phyloP scores from a whole-genome alignment of 2,797 vertebrate genomes.

The Sebastes glaucus region DNA sequence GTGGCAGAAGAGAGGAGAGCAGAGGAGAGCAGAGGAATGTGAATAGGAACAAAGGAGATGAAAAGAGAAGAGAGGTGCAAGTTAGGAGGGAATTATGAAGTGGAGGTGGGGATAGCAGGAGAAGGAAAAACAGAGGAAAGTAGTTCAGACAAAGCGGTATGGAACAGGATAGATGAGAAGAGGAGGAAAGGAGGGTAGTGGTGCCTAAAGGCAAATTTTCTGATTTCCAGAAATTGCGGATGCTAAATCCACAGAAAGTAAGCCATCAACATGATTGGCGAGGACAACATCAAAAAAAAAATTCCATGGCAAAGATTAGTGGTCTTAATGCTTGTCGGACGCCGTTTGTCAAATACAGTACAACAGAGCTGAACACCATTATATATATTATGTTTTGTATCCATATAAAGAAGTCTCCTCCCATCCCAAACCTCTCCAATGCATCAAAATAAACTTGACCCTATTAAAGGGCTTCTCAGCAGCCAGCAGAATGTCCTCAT shows the following conservation, averaged over 20 bases:
- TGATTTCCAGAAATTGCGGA: not conserved
- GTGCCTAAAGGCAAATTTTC: not conserved
- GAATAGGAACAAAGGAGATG: slow-evolving; percentile 37
- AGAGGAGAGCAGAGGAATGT: slow-evolving; percentile 18
- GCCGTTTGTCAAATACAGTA: not conserved
- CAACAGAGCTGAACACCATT: not conserved
- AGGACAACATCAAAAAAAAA: not conserved
- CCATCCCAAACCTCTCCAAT: slow-evolving; percentile 9
- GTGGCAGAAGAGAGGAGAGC: slow-evolving; percentile 14
- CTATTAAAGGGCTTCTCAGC: slow-evolving; percentile 30
- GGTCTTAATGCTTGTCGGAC: not conserved
- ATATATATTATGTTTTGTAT: not conserved
- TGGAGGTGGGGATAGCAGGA: slow-evolving; percentile 5
- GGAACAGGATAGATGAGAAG: not conserved
- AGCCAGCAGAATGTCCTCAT: slow-evolving; percentile 45
- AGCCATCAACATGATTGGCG: not conserved
- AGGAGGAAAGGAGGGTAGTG: not conserved
- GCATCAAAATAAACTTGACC: slow-evolving; percentile 42
- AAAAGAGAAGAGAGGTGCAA: slow-evolving; percentile 4
- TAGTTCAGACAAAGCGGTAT: not conserved
- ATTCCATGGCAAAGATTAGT: not conserved
- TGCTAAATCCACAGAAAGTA: not conserved
- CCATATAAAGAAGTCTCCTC: not conserved
- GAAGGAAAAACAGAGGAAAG: not conserved
- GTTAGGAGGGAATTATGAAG: slow-evolving; percentile 10